Evolutionary conservation across 2,113 vertebrate genomes (phyloP).

Genomic region (Urocolius indicus): DNA sequence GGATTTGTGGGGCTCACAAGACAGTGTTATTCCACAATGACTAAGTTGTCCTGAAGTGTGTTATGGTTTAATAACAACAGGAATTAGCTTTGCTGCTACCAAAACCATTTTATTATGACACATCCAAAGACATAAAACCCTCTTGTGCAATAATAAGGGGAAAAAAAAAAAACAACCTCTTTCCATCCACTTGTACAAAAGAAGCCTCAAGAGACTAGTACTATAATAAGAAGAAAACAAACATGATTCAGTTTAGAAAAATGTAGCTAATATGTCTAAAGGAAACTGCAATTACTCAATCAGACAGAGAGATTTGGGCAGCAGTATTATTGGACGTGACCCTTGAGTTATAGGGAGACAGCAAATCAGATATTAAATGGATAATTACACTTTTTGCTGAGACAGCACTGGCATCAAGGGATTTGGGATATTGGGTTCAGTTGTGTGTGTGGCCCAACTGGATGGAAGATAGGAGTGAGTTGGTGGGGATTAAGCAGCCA

Average conservation of each 20-base stretch:
- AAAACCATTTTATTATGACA: slow-evolving; percentile 60
- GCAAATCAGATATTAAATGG: background rate
- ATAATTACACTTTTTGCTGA: background rate
- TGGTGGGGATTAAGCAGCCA: background rate
- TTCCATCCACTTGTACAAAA: slow-evolving; percentile 54
- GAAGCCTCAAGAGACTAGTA: slow-evolving; percentile 41
- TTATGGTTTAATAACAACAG: slow-evolving; percentile 64
- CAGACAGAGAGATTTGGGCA: slow-evolving; percentile 1
- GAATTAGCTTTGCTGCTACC: slow-evolving; percentile 59
- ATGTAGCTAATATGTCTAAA: slow-evolving; percentile 43
- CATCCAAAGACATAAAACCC: slow-evolving; percentile 40
- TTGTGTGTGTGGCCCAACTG: background rate
- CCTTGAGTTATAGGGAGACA: background rate
- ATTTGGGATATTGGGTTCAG: background rate
- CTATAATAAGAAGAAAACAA: slow-evolving; percentile 63
- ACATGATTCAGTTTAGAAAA: slow-evolving; percentile 61
- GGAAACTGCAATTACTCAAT: slow-evolving; percentile 44
- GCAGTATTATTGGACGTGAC: background rate
- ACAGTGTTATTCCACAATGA: slow-evolving; percentile 48
- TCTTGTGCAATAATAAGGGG: slow-evolving; percentile 61
- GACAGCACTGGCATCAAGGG: background rate
- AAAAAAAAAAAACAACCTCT: background rate
- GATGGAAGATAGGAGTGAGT: background rate
- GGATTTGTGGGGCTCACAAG: background rate
- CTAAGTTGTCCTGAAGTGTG: slow-evolving; percentile 56